Conservation (phyloP, 2,113 vertebrate genomes). For the Tachycineta bicolor region DNA sequence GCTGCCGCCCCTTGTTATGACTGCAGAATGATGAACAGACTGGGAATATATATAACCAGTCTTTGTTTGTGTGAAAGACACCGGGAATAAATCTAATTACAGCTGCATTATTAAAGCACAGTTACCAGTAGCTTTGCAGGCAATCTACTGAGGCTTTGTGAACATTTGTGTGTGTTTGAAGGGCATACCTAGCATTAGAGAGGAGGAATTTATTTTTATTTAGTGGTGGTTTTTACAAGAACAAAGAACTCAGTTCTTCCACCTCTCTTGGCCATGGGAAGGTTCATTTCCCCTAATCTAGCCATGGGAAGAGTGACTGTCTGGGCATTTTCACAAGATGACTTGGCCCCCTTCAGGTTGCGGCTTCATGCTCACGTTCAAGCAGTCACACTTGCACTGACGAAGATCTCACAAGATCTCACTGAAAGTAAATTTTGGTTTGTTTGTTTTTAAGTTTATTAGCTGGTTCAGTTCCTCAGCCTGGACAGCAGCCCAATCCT, state of each 20-base stretch:
- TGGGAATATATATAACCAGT: background rate
- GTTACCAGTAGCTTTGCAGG: background rate
- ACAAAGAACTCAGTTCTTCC: background rate
- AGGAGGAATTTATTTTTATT: slow-evolving; percentile 4
- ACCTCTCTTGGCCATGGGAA: background rate
- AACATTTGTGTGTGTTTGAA: background rate
- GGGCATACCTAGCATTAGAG: background rate
- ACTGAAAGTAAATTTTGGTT: background rate
- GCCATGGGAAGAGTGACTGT: background rate
- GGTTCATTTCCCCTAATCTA: background rate
- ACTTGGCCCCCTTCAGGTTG: background rate
- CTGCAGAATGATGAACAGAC: slow-evolving; percentile 19
- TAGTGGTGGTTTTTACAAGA: background rate
- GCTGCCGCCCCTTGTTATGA: background rate
- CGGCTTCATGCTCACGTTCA: background rate
- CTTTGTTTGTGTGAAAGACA: background rate
- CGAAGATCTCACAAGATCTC: background rate
- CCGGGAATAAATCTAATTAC: slow-evolving; percentile 5
- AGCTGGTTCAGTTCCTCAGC: background rate
- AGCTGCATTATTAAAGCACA: background rate
- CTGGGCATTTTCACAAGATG: background rate
- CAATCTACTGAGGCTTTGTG: background rate
- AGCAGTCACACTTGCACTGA: background rate
- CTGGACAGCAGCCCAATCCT: background rate
- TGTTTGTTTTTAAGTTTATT: background rate